These are phyloP conservation scores for Malurus leucopterus DNA, from an alignment of 2,797 vertebrate species.

Conservation along the genomic window DNA sequence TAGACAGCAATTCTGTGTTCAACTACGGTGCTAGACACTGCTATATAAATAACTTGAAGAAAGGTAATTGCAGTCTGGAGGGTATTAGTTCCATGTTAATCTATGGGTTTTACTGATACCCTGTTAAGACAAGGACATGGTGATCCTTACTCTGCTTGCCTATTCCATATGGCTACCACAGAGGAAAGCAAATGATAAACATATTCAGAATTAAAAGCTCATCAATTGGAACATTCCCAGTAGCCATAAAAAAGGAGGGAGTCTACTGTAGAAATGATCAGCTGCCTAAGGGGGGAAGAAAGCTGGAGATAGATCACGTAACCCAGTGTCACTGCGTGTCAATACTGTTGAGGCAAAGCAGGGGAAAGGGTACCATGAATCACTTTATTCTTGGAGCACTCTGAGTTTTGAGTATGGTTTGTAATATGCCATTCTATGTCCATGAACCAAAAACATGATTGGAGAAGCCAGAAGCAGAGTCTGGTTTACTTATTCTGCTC, in stretches of 20 bases:
- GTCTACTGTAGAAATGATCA: not conserved
- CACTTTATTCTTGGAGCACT: not conserved
- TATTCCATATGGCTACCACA: accelerated
- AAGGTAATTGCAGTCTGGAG: not conserved
- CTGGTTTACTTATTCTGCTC: not conserved
- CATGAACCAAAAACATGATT: not conserved
- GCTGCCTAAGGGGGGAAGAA: not conserved
- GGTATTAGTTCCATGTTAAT: not conserved
- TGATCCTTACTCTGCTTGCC: not conserved
- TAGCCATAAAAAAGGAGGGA: not conserved
- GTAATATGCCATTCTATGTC: not conserved
- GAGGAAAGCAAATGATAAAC: not conserved
- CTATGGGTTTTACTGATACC: not conserved
- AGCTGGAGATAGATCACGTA: accelerated
- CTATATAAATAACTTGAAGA: not conserved
- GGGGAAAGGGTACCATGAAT: not conserved
- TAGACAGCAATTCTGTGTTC: not conserved
- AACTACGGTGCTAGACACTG: not conserved
- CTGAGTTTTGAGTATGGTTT: not conserved
- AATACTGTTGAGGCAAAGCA: not conserved
- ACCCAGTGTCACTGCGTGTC: not conserved
- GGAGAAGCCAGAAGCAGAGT: not conserved
- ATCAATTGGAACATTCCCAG: accelerated
- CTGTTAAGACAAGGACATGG: not conserved
- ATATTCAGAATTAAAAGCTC: not conserved